Base-by-base conservation (phyloP, 2,888 invertebrate genomes). In the Drosophila limbata region DNA sequence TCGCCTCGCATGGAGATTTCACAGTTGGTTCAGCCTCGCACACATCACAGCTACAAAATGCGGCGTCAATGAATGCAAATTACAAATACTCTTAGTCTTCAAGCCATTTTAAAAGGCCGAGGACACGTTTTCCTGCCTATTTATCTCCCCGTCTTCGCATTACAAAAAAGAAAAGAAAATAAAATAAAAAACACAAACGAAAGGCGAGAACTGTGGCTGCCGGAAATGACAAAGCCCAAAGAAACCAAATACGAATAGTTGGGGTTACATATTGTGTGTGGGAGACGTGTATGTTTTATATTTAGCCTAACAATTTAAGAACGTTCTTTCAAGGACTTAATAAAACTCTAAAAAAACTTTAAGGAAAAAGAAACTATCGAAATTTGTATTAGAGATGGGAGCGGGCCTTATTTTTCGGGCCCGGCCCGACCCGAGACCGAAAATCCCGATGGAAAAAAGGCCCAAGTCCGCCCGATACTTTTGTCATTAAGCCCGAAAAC, bases 31-130 rank as follows among this genome's bases (percentile, higher is more conserved):
- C 57, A 37, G 67, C 52, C 57, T 47, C 45, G 45, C 51, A 72
- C 51, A 72, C 66, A 42, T 42, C 67, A 66, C 44, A 42, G 61
- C 59, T 64, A 72, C 72, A 77, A 70, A 77, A 65, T 28, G 53
- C 79, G 76, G 76, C 87, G 70, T 84, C 84, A 80, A 84, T 87
- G 84, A 82, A 84, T 84, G 87, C 87, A 84, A 84, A 84, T 84
- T 84, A 82, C 84, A 76, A 77, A 84, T 76, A 81, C 79, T 73
- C 11, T 31, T 48, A 28, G 15, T 17, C 68, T 68, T 65, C 63
- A 53, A 82, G 73, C 69, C 64, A 80, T 85, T 73, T 69, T 69
- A 57, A 72, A 83, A 81, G 73, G 69, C 68, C 70, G 70, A 80
- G 75, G 84, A 69, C 84, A 79, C 39, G 60, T 76, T 68, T 59